phyloP scores from a whole-genome alignment of 2,113 vertebrate species.

The Stegostoma tigrinum region DNA sequence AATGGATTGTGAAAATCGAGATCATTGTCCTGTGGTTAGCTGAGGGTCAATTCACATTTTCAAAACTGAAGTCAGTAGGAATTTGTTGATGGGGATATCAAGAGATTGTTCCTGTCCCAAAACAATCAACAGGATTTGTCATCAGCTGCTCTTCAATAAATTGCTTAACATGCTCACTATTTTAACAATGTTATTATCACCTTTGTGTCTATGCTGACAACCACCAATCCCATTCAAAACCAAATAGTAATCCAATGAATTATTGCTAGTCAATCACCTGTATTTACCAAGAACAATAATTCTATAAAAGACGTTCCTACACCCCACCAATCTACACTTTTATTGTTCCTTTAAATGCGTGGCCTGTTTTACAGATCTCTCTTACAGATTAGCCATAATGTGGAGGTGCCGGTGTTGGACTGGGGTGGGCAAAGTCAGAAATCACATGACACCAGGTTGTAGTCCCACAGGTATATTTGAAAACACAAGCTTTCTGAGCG shows the following conservation, averaged over 20 bases:
- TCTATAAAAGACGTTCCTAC: neutral
- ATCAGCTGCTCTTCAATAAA: neutral
- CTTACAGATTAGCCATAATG: too few species aligned
- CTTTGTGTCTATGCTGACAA: neutral
- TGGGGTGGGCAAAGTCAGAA: too few species aligned
- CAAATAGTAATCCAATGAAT: neutral
- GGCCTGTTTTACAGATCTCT: neutral
- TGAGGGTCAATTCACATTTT: neutral
- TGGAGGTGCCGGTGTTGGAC: too few species aligned
- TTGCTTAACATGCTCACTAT: neutral
- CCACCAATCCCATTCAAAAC: neutral
- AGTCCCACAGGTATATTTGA: too few species aligned
- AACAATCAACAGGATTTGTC: neutral
- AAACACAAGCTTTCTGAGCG: too few species aligned
- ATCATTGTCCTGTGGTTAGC: neutral
- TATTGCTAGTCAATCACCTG: neutral
- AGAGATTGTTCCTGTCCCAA: neutral
- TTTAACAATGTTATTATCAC: neutral
- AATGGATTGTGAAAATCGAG: neutral
- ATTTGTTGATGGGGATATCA: neutral
- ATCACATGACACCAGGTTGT: too few species aligned
- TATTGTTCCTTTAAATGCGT: neutral
- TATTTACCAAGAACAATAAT: neutral
- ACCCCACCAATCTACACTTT: neutral
- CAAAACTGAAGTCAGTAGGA: neutral